Evolutionary conservation across 2,888 invertebrate genomes (phyloP).

Genomic region (Apomyelois bistriatella): DNA sequence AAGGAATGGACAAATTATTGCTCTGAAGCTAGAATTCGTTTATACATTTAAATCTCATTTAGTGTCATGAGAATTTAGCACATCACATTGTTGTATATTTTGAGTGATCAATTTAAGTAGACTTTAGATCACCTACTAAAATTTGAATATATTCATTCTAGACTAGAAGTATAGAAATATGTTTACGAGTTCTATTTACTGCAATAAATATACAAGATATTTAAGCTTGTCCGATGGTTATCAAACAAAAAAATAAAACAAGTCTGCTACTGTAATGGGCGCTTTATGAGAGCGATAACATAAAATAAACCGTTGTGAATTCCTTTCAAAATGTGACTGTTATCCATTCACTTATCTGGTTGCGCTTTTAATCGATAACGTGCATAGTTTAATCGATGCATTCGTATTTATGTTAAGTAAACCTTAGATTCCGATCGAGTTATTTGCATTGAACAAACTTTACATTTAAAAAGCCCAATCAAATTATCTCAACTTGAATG

Average conservation of each 20-base stretch:
- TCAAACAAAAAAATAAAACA: slow-evolving; percentile 7
- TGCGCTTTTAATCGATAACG: slow-evolving; percentile 18
- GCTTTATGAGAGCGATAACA: slow-evolving; percentile 9
- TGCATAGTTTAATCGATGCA: slow-evolving; percentile 12
- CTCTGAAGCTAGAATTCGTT: too few species aligned
- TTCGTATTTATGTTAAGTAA: slow-evolving; percentile 17
- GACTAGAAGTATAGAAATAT: too few species aligned
- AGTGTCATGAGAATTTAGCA: too few species aligned
- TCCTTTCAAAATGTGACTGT: slow-evolving; percentile 12
- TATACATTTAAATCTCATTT: too few species aligned
- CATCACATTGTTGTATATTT: too few species aligned
- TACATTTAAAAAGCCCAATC: slow-evolving; percentile 49
- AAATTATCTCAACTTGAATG: slow-evolving; percentile 41
- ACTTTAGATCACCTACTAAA: too few species aligned
- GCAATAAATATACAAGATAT: slow-evolving; percentile 3
- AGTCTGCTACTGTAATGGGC: slow-evolving; percentile 12
- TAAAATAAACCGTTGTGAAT: slow-evolving; percentile 8
- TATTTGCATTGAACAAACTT: slow-evolving; percentile 47
- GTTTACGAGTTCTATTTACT: background rate
- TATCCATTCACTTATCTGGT: slow-evolving; percentile 19
- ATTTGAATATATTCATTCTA: background rate
- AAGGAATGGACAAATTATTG: too few species aligned
- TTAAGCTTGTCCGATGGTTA: slow-evolving; percentile 4
- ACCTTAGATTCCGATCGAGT: slow-evolving; percentile 12
- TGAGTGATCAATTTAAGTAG: too few species aligned